Conservation (phyloP, 2,888 invertebrate species). For the Perizoma affinitatum region DNA sequence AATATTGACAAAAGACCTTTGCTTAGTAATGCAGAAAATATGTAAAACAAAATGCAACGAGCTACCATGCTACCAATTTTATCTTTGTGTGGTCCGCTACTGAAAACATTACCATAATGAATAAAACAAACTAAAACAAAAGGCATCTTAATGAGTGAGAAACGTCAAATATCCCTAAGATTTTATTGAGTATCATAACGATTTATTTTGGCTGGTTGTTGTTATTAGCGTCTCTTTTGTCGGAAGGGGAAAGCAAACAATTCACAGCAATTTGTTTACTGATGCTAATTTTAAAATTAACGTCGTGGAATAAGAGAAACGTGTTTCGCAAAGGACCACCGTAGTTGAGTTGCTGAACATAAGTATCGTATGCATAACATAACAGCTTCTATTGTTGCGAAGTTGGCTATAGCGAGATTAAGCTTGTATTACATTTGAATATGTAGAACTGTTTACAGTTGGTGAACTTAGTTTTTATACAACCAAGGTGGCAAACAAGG, state of each 20-base stretch:
- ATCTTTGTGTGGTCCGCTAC: conserved; percentile 68
- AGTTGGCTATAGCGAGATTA: conserved; percentile 15
- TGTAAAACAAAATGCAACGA: conserved; percentile 66
- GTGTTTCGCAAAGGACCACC: conserved; percentile 76
- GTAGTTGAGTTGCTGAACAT: conserved; percentile 52
- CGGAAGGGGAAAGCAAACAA: conserved; percentile 59
- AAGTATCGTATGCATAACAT: conserved; percentile 39
- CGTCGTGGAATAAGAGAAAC: conserved; percentile 79
- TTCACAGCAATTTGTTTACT: conserved; percentile 73
- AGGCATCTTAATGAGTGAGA: conserved; percentile 44
- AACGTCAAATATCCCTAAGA: conserved; percentile 36
- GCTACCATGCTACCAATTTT: conserved; percentile 62
- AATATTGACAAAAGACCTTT: conserved; percentile 79
- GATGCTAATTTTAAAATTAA: conserved; percentile 82
- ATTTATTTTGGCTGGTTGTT: conserved; percentile 39
- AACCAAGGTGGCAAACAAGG: no score
- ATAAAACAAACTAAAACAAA: conserved; percentile 46
- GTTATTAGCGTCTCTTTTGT: conserved; percentile 56
- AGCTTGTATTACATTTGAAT: conserved; percentile 16
- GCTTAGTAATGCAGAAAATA: conserved; percentile 76
- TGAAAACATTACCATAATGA: conserved; percentile 56
- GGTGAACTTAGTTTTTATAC: no score
- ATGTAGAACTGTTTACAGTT: no score
- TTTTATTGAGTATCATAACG: conserved; percentile 34
- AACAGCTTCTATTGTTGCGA: conserved; percentile 38